A percentile compares a stretch with the other conserved stretches of the same genome.
These are phyloP conservation scores for Coecobrya sp. DNA, from an alignment of 2,888 invertebrate genomes.

Conservation along the genomic window DNA sequence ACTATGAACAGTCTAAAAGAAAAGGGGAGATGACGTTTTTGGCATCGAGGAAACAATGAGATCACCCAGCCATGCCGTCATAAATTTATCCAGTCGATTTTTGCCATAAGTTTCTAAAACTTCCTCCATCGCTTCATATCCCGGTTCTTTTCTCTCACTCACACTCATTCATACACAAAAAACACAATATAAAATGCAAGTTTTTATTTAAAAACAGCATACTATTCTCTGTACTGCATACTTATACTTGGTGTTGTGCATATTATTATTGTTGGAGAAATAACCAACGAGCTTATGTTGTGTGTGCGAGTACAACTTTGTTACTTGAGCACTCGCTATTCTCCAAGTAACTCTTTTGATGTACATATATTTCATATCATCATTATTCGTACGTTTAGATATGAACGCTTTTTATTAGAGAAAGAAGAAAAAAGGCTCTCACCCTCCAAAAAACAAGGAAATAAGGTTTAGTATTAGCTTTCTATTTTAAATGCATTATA, in stretches of 20 bases:
- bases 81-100: conserved; percentile 87
- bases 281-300: conserved; percentile 36
- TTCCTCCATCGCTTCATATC: conserved; percentile 71
- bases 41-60: conserved; percentile 86
- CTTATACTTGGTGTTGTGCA: too few relatives aligned
- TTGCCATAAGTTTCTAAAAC: conserved; percentile 86
- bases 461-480: conserved; percentile 54
- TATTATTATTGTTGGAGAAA: conserved; percentile 22
- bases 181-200: conserved; percentile 59
- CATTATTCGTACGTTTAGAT: conserved; percentile 39
- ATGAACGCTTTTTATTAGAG: conserved; percentile 25
- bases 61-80: conserved; percentile 86
- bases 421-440: conserved; percentile 12
- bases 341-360: conserved; percentile 51
- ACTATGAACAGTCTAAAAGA: conserved; percentile 76
- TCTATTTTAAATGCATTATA: conserved; percentile 46
- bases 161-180: conserved; percentile 55
- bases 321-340: conserved; percentile 62
- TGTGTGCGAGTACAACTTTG: conserved; percentile 56
- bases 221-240: too few relatives aligned
- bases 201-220: conserved; percentile 43
- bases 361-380: conserved; percentile 60
- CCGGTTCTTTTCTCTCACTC: conserved; percentile 55
- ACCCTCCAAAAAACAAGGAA: conserved; percentile 32
- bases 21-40: conserved; percentile 85